phyloP scores from a whole-genome alignment of 2,888 invertebrate genomes.

The Cacoxenus indagator region DNA sequence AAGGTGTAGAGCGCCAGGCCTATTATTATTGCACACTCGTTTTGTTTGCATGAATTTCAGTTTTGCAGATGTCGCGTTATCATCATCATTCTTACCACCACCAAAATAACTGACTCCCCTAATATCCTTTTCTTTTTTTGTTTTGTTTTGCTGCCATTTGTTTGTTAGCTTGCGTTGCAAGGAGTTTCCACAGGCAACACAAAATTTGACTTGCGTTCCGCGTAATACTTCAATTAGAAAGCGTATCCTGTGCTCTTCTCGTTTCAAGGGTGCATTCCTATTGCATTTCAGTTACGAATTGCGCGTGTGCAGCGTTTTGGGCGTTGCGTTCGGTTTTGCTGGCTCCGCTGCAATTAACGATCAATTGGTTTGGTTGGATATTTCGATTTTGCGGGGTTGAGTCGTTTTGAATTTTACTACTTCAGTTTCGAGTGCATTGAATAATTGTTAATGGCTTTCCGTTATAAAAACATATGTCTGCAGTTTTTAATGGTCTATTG shows the following conservation, averaged over 20 bases:
- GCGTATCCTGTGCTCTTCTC: background rate
- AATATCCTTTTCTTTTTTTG: slow-evolving; percentile 20
- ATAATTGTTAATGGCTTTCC: background rate
- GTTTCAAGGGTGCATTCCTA: slow-evolving; percentile 13
- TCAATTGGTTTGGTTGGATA: slow-evolving; percentile 46
- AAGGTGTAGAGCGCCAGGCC: background rate
- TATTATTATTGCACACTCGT: background rate
- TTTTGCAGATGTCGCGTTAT: slow-evolving; percentile 18
- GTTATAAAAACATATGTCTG: background rate
- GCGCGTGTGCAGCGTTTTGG: background rate
- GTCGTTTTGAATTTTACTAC: slow-evolving; percentile 30
- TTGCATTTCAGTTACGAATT: background rate
- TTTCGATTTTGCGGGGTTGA: slow-evolving; percentile 32
- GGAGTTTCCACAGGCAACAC: background rate
- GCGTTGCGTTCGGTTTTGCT: slow-evolving; percentile 2
- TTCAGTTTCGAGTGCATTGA: background rate
- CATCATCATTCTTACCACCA: background rate
- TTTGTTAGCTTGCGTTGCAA: slow-evolving; percentile 19
- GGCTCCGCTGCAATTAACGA: slow-evolving; percentile 45
- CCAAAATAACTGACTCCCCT: slow-evolving; percentile 27
- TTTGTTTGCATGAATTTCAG: slow-evolving; percentile 22
- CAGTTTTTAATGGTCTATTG: background rate
- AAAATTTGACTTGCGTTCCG: slow-evolving; percentile 57
- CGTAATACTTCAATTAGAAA: slow-evolving; percentile 32
- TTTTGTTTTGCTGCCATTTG: slow-evolving; percentile 23